A percentile compares a stretch with the other conserved stretches of the same genome.
phyloP scores from a whole-genome alignment of 2,113 vertebrate species.

The Tyrannus savana region DNA sequence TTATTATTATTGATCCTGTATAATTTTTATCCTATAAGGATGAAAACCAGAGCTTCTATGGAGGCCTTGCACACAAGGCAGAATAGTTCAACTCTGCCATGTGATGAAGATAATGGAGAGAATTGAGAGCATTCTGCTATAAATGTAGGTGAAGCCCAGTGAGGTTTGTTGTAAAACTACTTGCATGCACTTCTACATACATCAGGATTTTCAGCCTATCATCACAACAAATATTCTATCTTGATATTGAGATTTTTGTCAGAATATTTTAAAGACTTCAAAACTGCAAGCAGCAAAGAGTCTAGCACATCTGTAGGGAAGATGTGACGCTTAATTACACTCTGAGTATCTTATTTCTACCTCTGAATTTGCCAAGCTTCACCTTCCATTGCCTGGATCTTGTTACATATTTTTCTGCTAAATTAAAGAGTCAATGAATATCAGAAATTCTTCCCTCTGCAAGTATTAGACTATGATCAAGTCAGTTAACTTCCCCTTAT shows the following conservation, averaged over 20 bases:
- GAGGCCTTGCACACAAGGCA: not conserved
- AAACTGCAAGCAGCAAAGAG: not conserved
- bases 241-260: not conserved
- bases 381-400: not conserved
- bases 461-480: conserved; percentile 36
- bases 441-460: conserved; percentile 19
- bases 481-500: conserved; percentile 31
- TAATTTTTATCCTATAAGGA: not conserved
- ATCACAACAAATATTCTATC: not conserved
- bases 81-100: not conserved
- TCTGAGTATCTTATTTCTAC: conserved; percentile 29
- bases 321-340: not conserved
- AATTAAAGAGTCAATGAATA: conserved; percentile 50
- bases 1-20: not conserved
- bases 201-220: not conserved
- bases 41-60: not conserved
- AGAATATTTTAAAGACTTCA: not conserved
- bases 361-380: conserved; percentile 32
- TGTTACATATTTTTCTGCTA: conserved; percentile 43
- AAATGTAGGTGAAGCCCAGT: not conserved
- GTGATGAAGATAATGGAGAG: not conserved
- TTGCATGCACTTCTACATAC: not conserved
- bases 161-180: not conserved
- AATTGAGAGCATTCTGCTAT: not conserved
- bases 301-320: not conserved